Base-by-base conservation (phyloP, 2,888 invertebrate species). In the Brachylomia viminalis region DNA sequence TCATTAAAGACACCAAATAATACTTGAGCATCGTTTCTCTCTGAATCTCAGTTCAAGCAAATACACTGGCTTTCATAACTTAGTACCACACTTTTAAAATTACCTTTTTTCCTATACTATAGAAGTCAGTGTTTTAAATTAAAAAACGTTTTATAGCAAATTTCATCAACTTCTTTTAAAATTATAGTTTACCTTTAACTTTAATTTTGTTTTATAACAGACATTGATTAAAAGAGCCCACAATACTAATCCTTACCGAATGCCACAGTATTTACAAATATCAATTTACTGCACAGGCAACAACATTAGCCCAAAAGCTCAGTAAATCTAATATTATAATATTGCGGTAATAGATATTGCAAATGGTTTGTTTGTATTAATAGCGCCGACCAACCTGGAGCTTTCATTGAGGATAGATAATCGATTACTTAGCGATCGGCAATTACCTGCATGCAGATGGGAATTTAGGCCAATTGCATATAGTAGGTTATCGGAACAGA, bases 321-420 rank as follows among this genome's bases (percentile, higher is more conserved):
- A 65, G 23, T 52, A 61, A 65, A 84, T 74, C 59, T 71, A 66
- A 70, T 77, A 83, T 69, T 77, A 68, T 42, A 61, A 69, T 77
- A 70, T 42, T 70, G 42, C 23, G 38, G 49, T 69, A 38, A 20
- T 56, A 61, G 23, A 49, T 78, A 68, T 75, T 65, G 59, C 52
- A 56, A 79, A 66, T 79, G n/a, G 56, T 79, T 84, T 42, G n/a
- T 47, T 79, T n/a, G 56, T 62, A 54, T 71, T 42, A 42, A 23
- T 59, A 67, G n/a, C n/a, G 20, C n/a, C 17, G 33, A 54, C 20
- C 54, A 72, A 69, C 27, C 23, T 54, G 54, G 33, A 61, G 66
- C 47, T 83, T 56, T 33, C n/a, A 62, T 83, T 70, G 33, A 27
- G 45, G 6, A 38, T 62, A 54, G 52, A 62, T 79, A 62, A 79